A percentile compares a stretch with the other conserved stretches of the same genome.
Evolutionary conservation across 1,140 invertebrate genomes (phyloP).

Genomic region (Archivesica marissinica): DNA sequence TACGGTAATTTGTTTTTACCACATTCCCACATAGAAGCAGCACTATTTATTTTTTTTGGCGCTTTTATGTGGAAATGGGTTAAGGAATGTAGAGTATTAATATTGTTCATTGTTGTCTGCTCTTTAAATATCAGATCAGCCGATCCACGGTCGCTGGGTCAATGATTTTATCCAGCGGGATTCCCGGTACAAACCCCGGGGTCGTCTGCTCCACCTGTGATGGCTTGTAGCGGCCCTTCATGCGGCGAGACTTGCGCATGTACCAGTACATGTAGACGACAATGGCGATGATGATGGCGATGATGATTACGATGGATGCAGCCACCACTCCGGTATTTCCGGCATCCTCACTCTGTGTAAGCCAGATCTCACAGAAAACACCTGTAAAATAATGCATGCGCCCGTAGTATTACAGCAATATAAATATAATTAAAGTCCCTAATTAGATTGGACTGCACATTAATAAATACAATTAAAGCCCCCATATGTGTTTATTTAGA

Average conservation of each 20-base stretch:
- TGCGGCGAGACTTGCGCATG: conserved; percentile 24
- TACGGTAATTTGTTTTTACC: no score
- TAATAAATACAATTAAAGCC: no score
- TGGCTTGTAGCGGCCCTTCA: conserved; percentile 59
- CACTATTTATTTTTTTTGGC: no score
- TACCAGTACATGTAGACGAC: conserved; percentile 53
- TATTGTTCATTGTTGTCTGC: no score
- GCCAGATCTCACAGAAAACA: conserved; percentile 9
- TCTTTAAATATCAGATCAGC: conserved; percentile 40
- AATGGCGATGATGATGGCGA: conserved; percentile 57
- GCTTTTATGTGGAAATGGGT: no score
- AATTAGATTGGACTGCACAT: no score
- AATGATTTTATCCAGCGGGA: conserved; percentile 54
- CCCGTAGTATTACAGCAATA: no score
- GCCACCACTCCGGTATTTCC: conserved; percentile 10
- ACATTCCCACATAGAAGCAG: no score
- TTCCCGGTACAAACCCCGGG: conserved; percentile 1
- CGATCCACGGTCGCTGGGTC: conserved; percentile 47
- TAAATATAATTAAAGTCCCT: no score
- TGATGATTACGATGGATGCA: conserved; percentile 51
- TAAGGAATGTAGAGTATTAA: no score
- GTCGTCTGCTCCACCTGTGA: conserved; percentile 40
- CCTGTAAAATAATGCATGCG: conserved; percentile 2
- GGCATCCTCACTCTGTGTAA: background rate
- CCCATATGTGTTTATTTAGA: no score